A percentile compares a stretch with the other conserved stretches of the same genome.
Conservation (phyloP, 2,888 invertebrate species). For the Dasypolia templi region DNA sequence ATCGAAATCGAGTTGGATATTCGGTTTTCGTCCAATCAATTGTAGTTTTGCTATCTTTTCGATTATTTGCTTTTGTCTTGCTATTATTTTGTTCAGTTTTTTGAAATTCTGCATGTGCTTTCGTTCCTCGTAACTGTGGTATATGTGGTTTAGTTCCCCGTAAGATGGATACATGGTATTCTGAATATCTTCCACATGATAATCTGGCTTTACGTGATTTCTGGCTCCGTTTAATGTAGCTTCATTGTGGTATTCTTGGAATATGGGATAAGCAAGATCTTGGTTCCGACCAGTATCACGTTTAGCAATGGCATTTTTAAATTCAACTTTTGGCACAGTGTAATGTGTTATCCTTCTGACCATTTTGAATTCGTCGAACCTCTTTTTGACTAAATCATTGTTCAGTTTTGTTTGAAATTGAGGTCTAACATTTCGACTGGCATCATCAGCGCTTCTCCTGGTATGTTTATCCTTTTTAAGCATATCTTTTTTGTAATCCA, state of each 20-base stretch:
- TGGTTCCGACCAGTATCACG: neutral
- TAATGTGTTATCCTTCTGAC: slow-evolving; percentile 63
- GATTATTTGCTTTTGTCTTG: slow-evolving; percentile 65
- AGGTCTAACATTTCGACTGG: slow-evolving; percentile 8
- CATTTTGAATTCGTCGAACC: slow-evolving; percentile 69
- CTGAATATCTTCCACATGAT: neutral
- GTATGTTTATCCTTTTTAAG: neutral
- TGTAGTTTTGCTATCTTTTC: slow-evolving; percentile 56
- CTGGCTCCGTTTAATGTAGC: neutral
- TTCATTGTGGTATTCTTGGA: neutral
- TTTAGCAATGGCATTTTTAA: neutral
- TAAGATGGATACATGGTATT: neutral
- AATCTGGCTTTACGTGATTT: neutral
- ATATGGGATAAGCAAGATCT: neutral
- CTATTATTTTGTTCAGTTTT: slow-evolving; percentile 38
- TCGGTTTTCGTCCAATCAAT: neutral
- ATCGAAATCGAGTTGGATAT: slow-evolving; percentile 59
- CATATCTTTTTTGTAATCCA: neutral
- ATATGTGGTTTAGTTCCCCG: neutral
- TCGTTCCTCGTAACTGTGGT: slow-evolving; percentile 15
- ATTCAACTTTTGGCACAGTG: slow-evolving; percentile 49
- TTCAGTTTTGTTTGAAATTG: slow-evolving; percentile 26
- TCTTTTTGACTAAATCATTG: slow-evolving; percentile 57
- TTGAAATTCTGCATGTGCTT: neutral
- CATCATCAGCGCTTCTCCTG: neutral